These are phyloP conservation scores for Dreissena polymorpha DNA, from an alignment of 1,140 invertebrate species.

Conservation along the genomic window DNA sequence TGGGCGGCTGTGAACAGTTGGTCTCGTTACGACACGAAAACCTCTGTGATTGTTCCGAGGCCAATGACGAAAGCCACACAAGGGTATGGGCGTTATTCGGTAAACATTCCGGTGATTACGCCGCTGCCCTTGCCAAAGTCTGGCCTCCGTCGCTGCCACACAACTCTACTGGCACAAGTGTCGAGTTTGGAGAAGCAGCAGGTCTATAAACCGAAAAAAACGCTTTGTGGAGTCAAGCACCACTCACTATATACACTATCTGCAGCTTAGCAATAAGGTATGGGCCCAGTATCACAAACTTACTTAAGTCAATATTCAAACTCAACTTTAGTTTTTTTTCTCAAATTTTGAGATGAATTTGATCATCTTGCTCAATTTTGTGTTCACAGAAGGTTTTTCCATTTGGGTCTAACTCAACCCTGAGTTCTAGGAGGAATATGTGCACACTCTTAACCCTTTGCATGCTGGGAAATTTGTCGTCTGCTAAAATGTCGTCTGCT, in stretches of 20 bases:
- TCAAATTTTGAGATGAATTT: too few relatives aligned
- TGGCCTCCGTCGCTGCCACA: slow-evolving; percentile 38
- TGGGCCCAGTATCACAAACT: neutral
- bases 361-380: too few relatives aligned
- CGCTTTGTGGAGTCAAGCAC: slow-evolving; percentile 15
- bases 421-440: too few relatives aligned
- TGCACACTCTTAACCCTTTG: too few relatives aligned
- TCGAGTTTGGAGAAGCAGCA: slow-evolving; percentile 17
- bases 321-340: too few relatives aligned
- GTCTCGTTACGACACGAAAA: slow-evolving; percentile 29
- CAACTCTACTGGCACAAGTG: slow-evolving; percentile 13
- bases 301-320: too few relatives aligned
- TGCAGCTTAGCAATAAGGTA: slow-evolving; percentile 51
- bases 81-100: slow-evolving; percentile 30
- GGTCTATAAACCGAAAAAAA: slow-evolving; percentile 33
- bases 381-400: too few relatives aligned
- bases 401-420: too few relatives aligned
- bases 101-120: slow-evolving; percentile 33
- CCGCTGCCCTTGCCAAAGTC: slow-evolving; percentile 1
- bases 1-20: slow-evolving; percentile 48
- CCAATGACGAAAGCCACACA: neutral
- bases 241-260: slow-evolving; percentile 31
- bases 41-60: neutral
- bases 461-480: too few relatives aligned
- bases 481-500: too few relatives aligned